Evolutionary conservation across 2,113 vertebrate genomes (phyloP).

Genomic region (Actenoides lindsayi): DNA sequence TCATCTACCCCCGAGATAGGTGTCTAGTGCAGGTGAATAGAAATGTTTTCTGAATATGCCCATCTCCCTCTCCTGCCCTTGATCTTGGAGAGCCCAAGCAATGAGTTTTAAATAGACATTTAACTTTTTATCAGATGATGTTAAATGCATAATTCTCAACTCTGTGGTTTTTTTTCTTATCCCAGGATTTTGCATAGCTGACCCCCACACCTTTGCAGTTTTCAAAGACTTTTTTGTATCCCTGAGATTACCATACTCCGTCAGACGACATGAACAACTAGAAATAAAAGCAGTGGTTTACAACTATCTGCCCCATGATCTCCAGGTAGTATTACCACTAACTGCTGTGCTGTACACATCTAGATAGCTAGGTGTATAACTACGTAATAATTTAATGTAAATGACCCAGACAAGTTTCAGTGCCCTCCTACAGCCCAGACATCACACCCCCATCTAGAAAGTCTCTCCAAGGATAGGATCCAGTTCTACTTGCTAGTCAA

Average conservation of each 20-base stretch:
- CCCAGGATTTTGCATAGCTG: conserved; percentile 80
- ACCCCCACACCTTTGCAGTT: conserved; percentile 70
- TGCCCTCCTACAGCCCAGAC: background rate
- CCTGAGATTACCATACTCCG: conserved; percentile 80
- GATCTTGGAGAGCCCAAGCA: background rate
- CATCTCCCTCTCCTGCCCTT: background rate
- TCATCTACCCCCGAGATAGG: background rate
- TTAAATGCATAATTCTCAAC: background rate
- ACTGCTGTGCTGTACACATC: background rate
- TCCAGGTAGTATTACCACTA: background rate
- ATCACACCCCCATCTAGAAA: background rate
- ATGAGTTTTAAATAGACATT: background rate
- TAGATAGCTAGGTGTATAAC: background rate
- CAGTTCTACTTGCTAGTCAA: background rate
- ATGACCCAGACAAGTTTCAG: background rate
- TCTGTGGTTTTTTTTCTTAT: background rate
- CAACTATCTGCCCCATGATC: conserved; percentile 71
- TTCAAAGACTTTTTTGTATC: conserved; percentile 78
- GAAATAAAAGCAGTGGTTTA: conserved; percentile 80
- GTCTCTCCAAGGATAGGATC: background rate
- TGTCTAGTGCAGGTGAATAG: background rate
- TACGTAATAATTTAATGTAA: background rate
- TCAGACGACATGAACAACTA: conserved; percentile 80
- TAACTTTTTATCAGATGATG: background rate
- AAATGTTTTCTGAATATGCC: background rate